Evolutionary conservation across 2,888 invertebrate genomes (phyloP).

Genomic region (Dastarcus helophoroides): DNA sequence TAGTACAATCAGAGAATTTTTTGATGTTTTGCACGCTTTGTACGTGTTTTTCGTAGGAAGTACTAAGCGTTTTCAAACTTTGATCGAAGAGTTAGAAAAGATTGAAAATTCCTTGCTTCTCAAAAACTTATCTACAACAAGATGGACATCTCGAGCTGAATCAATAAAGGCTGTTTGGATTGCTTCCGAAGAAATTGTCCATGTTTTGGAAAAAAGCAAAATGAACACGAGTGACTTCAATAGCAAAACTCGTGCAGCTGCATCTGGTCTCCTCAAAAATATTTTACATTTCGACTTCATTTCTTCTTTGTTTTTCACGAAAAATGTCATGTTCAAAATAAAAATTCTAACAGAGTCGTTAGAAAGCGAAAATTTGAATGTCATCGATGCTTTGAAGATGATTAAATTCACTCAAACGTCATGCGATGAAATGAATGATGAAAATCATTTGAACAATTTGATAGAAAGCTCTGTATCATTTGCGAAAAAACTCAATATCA

Average conservation of each 20-base stretch:
- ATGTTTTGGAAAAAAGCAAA: constrained; percentile 3
- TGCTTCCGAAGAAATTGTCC: constrained; percentile 2
- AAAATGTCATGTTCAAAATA: constrained; percentile 5
- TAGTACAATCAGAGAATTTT: constrained; percentile 4
- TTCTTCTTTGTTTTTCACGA: too few relatives aligned
- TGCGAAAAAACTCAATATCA: constrained; percentile 3
- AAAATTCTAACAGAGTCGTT: constrained; percentile 1
- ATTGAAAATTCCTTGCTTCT: constrained; percentile 6
- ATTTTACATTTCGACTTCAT: constrained; percentile 7
- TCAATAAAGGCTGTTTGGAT: constrained; percentile 6
- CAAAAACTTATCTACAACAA: constrained; percentile 6
- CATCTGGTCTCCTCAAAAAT: constrained; percentile 6
- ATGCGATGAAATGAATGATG: constrained; percentile 3
- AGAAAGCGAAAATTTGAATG: constrained; percentile 3
- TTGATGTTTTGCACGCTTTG: constrained; percentile 3
- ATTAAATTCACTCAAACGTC: constrained; percentile 1
- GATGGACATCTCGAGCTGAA: constrained; percentile 8
- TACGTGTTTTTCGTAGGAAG: constrained; percentile 6
- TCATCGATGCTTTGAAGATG: constrained; percentile 1
- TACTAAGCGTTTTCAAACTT: constrained; percentile 2
- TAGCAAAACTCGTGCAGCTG: constrained; percentile 4
- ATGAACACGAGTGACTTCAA: constrained; percentile 1
- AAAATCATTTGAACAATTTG: constrained; percentile 5
- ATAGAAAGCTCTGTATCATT: constrained; percentile 4
- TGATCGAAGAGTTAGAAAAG: constrained; percentile 5